Percentiles rank a stretch among this genome's conserved stretches.
phyloP scores from a whole-genome alignment of 2,888 invertebrate species.

The Morpho deidamia region DNA sequence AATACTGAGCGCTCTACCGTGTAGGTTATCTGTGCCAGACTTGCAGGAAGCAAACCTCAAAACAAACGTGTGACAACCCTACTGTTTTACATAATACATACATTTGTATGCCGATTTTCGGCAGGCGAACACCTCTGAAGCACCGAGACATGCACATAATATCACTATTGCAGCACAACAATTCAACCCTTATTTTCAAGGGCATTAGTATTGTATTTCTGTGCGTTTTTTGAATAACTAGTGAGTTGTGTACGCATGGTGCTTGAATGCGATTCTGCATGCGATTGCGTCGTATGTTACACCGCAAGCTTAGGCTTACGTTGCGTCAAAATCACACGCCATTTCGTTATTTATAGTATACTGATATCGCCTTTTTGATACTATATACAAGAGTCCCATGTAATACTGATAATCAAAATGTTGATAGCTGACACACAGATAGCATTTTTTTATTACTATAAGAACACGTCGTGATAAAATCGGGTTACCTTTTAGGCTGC shows the following conservation, averaged over 20 bases:
- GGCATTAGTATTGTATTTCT: conserved; percentile 2
- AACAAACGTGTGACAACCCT: conserved; percentile 36
- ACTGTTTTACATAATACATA: conserved; percentile 20
- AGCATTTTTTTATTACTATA: too few species aligned
- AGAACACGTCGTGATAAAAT: too few species aligned
- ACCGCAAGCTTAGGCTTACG: conserved; percentile 17
- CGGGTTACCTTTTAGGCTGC: too few species aligned
- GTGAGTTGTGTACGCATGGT: conserved; percentile 13
- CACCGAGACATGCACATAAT: conserved; percentile 12
- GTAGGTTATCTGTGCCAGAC: conserved; percentile 20
- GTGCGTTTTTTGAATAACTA: conserved; percentile 3
- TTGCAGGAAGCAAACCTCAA: conserved; percentile 29
- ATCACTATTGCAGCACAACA: conserved; percentile 4
- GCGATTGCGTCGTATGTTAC: conserved; percentile 21
- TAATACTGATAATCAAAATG: too few species aligned
- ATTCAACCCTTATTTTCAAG: conserved; percentile 7
- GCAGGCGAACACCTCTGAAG: conserved; percentile 20
- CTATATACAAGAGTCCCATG: neutral
- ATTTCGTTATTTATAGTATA: neutral
- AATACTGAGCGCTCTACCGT: conserved; percentile 18
- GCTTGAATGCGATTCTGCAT: conserved; percentile 21
- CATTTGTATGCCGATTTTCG: conserved; percentile 28
- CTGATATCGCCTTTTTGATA: neutral
- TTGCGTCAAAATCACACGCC: conserved; percentile 13
- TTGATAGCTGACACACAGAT: too few species aligned